phyloP scores from a whole-genome alignment of 2,113 vertebrate genomes.

The Miniopterus natalensis region DNA sequence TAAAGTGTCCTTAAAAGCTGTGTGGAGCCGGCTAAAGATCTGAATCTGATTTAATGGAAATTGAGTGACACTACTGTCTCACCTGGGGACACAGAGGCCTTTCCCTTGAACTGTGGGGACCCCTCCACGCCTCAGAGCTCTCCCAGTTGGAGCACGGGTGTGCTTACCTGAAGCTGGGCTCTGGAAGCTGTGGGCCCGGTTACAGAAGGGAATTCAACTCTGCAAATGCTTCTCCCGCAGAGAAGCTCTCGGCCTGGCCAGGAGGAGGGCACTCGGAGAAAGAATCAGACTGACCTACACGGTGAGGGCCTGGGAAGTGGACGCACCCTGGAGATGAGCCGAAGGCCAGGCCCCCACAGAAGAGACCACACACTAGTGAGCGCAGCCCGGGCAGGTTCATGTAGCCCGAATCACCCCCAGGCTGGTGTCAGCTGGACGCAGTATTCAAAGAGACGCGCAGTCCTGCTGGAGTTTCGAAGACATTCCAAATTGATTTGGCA shows the following conservation, averaged over 20 bases:
- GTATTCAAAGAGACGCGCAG: not conserved
- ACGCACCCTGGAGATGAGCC: not conserved
- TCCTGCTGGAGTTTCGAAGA: not conserved
- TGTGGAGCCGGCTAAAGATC: not conserved
- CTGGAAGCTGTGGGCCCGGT: not conserved
- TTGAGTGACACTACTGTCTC: not conserved
- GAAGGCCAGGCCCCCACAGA: not conserved
- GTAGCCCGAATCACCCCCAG: accelerated
- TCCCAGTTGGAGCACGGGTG: not conserved
- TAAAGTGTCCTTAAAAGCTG: constrained; percentile 32
- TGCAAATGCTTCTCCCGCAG: not conserved
- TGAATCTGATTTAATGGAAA: not conserved
- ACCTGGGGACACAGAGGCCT: not conserved
- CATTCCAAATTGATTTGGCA: not conserved
- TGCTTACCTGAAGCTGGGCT: not conserved
- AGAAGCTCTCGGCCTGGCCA: not conserved
- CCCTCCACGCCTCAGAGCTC: not conserved
- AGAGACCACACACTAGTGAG: not conserved
- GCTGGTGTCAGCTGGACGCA: not conserved
- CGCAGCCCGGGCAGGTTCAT: not conserved
- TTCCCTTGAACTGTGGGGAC: not conserved
- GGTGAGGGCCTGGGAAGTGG: accelerated
- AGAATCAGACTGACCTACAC: not conserved
- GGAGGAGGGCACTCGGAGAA: not conserved
- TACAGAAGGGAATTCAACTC: not conserved